Percentiles rank a stretch among this genome's conserved stretches.
Evolutionary conservation across 1,140 invertebrate species (phyloP).

Genomic region (Drosophila nannoptera): DNA sequence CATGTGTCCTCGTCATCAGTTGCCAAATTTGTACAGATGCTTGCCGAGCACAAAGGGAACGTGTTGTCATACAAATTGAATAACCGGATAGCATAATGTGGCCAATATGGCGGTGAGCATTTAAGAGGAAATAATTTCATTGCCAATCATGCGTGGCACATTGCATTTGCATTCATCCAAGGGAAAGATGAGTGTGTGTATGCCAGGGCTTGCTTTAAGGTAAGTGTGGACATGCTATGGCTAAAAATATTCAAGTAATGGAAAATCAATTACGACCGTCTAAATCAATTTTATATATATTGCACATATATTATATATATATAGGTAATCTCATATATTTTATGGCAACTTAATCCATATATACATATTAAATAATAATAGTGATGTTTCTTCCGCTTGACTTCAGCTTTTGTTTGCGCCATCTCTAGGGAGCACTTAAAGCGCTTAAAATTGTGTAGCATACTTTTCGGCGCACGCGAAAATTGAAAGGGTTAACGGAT

Average conservation of each 20-base stretch:
- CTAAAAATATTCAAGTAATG: too few relatives aligned
- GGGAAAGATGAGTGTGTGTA: too few relatives aligned
- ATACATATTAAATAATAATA: too few relatives aligned
- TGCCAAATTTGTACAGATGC: constrained; percentile 42
- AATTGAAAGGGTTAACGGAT: too few relatives aligned
- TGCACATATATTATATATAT: neutral
- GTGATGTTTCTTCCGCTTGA: too few relatives aligned
- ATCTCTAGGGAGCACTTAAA: neutral
- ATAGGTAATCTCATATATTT: neutral
- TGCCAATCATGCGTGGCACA: neutral
- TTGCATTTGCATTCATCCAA: too few relatives aligned
- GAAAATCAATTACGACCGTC: too few relatives aligned
- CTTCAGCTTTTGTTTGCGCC: neutral
- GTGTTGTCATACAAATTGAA: constrained; percentile 21
- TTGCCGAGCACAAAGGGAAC: constrained; percentile 24
- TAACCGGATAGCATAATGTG: constrained; percentile 8
- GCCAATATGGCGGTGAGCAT: neutral
- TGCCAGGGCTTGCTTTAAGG: too few relatives aligned
- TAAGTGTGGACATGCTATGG: neutral
- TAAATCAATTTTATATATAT: neutral
- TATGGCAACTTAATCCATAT: too few relatives aligned
- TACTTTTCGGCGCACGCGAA: constrained; percentile 14
- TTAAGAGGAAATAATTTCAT: neutral
- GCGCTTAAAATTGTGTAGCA: neutral
- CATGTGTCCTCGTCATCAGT: constrained; percentile 31